Conservation (phyloP, 2,888 invertebrate species). For the Aspidiotus destructor region DNA sequence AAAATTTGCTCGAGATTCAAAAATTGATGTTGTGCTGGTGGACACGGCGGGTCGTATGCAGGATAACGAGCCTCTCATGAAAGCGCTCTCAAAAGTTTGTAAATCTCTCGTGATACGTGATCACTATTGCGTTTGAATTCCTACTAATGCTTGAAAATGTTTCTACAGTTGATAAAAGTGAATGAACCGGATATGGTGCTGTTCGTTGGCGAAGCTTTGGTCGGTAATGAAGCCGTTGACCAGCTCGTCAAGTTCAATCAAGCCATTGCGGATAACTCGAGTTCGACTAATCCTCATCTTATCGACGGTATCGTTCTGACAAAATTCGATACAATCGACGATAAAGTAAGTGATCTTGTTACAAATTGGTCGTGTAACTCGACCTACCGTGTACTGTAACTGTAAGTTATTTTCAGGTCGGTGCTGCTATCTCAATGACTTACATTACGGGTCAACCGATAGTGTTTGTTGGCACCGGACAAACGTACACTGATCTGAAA, state of each 20-base stretch:
- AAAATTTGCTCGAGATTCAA: conserved; percentile 68
- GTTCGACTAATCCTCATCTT: conserved; percentile 68
- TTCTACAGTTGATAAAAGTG: conserved; percentile 72
- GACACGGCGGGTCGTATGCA: conserved; percentile 99
- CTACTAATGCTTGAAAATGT: not conserved
- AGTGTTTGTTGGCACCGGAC: conserved; percentile 97
- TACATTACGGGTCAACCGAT: conserved; percentile 99
- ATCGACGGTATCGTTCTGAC: conserved; percentile 99
- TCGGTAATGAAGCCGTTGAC: conserved; percentile 99
- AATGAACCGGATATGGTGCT: conserved; percentile 96
- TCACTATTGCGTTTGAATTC: not conserved
- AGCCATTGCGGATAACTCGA: conserved; percentile 85
- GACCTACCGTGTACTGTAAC: not conserved
- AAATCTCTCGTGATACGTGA: not conserved
- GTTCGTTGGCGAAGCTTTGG: conserved; percentile 99
- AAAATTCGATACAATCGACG: conserved; percentile 99
- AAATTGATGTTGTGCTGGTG: conserved; percentile 85
- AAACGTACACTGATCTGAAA: conserved; percentile 96
- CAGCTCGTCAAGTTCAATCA: conserved; percentile 98
- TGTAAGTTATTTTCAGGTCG: conserved; percentile 52
- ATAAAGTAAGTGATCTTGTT: conserved; percentile 56
- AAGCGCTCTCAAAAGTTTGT: conserved; percentile 77
- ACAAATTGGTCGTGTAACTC: not conserved
- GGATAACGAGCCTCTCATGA: conserved; percentile 98
- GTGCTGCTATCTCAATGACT: conserved; percentile 99